Base-by-base conservation (phyloP, 1,140 invertebrate species). In the Drosophila carrolli region DNA sequence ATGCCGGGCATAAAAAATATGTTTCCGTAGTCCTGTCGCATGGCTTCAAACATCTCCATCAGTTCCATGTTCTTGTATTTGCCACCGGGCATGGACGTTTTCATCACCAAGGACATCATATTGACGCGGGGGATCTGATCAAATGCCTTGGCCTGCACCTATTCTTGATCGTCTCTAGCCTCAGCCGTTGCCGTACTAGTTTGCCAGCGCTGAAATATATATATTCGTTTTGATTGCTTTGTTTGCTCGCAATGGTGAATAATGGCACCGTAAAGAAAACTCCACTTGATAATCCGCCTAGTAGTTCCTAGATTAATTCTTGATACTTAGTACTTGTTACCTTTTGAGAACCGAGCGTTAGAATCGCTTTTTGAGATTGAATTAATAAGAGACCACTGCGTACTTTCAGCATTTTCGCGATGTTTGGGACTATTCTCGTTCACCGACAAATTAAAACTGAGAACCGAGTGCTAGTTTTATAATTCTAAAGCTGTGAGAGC, bases 1-100 rank as follows among this genome's bases (percentile, higher is more conserved):
- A 79, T 54, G 0, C 55, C 44, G 10, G 80, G 82, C 51, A 90
- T 55, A 9, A 75, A 62, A 37, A 75, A 75, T n/a, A 89, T 71
- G 1, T 89, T 71, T 4, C 85, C 91, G n/a, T 70, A 79, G 16
- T 75, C 85, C 6, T 51, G 9, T 5, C 65, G 61, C 56, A 81
- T 60, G 3, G 53, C 43, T 40, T 67, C 4, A 6, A 77, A 48
- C 10, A 90, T n/a, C 2, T 76, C 23, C 0, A 46, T 19, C 1
- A 89, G 6, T 6, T 78, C 73, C 67, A 83, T 59, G n/a, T 89
- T 81, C 14, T 70, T 82, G n/a, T 82, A 81, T 35, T 75, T 79
- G 5, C 91, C 91, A 5, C 91, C 91, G 0, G 90, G 91, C 29
- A 92, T 51, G 0, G 35, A n/a, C 37, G 72, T 61, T 5, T 88